These are phyloP conservation scores for Noctua pronuba DNA, from an alignment of 2,888 invertebrate genomes.

Conservation along the genomic window DNA sequence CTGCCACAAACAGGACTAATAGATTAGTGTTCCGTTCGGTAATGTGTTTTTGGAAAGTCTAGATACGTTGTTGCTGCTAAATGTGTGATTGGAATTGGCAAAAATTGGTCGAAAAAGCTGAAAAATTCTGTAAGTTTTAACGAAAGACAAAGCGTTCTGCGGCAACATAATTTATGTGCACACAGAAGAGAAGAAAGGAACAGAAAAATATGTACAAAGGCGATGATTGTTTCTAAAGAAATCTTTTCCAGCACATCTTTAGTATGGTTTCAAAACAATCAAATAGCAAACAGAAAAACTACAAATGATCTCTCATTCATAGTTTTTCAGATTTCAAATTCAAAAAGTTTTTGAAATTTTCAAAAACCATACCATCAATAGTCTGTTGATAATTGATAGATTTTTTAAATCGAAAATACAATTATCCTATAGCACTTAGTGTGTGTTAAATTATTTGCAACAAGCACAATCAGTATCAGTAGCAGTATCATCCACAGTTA, in stretches of 20 bases:
- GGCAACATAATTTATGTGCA: not conserved
- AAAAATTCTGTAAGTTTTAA: too few relatives aligned
- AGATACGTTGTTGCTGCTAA: not conserved
- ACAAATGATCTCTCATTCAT: too few relatives aligned
- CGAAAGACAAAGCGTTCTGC: not conserved
- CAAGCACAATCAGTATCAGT: too few relatives aligned
- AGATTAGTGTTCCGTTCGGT: not conserved
- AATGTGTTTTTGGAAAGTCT: not conserved
- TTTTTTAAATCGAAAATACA: too few relatives aligned
- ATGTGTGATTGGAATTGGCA: too few relatives aligned
- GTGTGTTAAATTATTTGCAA: too few relatives aligned
- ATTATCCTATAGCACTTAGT: too few relatives aligned
- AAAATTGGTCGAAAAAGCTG: not conserved
- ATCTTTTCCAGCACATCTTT: not conserved
- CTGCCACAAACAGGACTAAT: constrained; percentile 14
- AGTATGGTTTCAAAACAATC: not conserved
- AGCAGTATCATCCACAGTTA: too few relatives aligned
- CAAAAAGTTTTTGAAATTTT: too few relatives aligned
- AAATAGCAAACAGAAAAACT: not conserved
- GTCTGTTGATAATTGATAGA: too few relatives aligned
- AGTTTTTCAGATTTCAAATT: too few relatives aligned
- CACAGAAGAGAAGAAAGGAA: too few relatives aligned
- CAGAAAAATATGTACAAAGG: not conserved
- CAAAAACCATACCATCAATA: not conserved
- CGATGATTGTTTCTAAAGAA: not conserved